These are phyloP conservation scores for Spea bombifrons DNA, from an alignment of 2,113 vertebrate species.

Conservation along the genomic window DNA sequence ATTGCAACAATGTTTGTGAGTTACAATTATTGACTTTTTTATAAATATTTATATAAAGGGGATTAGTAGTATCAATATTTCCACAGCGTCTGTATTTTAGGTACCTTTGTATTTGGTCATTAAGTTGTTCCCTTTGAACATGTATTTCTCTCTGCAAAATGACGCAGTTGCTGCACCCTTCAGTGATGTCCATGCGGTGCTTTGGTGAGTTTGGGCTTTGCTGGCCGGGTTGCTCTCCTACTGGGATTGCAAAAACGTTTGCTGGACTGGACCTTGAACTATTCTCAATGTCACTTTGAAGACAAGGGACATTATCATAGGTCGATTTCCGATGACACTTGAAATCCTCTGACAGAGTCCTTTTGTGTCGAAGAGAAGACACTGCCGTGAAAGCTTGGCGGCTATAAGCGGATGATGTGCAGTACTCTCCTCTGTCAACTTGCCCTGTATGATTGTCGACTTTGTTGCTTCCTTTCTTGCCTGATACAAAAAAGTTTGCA, in stretches of 20 bases:
- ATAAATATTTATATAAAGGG: no score
- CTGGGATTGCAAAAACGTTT: slow-evolving; percentile 47
- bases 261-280: slow-evolving; percentile 24
- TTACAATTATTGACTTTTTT: no score
- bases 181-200: neutral
- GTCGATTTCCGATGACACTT: slow-evolving; percentile 65
- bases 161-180: neutral
- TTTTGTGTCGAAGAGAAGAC: slow-evolving; percentile 66
- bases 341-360: slow-evolving; percentile 82
- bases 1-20: no score
- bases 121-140: slow-evolving; percentile 57
- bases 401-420: slow-evolving; percentile 51
- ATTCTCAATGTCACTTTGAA: slow-evolving; percentile 6
- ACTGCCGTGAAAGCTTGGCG: rapidly evolving
- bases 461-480: slow-evolving; percentile 49
- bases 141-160: slow-evolving; percentile 54
- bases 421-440: slow-evolving; percentile 56
- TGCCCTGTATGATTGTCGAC: slow-evolving; percentile 48
- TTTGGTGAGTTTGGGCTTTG: slow-evolving; percentile 42
- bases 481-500: slow-evolving; percentile 62
- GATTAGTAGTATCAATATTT: no score
- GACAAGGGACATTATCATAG: slow-evolving; percentile 41
- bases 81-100: no score
- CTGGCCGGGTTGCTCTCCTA: slow-evolving; percentile 47
- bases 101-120: slow-evolving; percentile 68